Percentiles rank a stretch among this genome's conserved stretches.
Conservation (phyloP, 2,797 vertebrate genomes). For the Orientallactaga sibirica region DNA sequence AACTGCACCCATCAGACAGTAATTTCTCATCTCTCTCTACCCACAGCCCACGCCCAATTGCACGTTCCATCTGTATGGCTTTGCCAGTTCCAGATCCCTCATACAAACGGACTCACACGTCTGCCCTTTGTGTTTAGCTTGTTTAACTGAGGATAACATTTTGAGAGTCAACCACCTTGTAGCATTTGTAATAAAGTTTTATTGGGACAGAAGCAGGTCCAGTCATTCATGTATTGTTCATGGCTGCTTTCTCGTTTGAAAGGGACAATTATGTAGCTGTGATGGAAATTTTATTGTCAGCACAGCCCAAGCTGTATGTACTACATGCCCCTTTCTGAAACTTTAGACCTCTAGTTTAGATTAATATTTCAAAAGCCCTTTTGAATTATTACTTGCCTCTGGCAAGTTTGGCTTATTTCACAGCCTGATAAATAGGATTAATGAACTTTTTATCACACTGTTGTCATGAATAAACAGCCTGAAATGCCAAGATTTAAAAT, state of each 20-base stretch:
- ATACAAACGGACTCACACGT: background rate
- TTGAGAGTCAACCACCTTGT: background rate
- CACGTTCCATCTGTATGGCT: background rate
- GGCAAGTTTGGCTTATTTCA: conserved; percentile 67
- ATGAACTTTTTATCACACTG: conserved; percentile 69
- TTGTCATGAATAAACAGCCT: conserved; percentile 67
- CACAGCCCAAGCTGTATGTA: background rate
- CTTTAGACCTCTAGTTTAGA: conserved; percentile 41
- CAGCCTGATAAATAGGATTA: conserved; percentile 65
- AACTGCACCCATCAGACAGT: background rate
- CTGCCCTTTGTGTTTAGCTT: background rate
- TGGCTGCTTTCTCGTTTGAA: background rate
- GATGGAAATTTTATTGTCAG: background rate
- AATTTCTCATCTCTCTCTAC: background rate
- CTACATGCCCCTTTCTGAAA: background rate
- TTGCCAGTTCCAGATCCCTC: background rate
- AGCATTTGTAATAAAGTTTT: conserved; percentile 47
- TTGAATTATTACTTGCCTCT: background rate
- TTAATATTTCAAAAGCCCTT: conserved; percentile 3
- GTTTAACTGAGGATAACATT: conserved; percentile 3
- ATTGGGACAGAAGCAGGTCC: background rate
- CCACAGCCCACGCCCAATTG: background rate
- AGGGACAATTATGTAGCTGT: background rate
- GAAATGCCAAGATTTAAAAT: conserved; percentile 64
- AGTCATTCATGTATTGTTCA: background rate